These are phyloP conservation scores for Pycnonotus jocosus DNA, from an alignment of 2,113 vertebrate genomes.

Conservation along the genomic window DNA sequence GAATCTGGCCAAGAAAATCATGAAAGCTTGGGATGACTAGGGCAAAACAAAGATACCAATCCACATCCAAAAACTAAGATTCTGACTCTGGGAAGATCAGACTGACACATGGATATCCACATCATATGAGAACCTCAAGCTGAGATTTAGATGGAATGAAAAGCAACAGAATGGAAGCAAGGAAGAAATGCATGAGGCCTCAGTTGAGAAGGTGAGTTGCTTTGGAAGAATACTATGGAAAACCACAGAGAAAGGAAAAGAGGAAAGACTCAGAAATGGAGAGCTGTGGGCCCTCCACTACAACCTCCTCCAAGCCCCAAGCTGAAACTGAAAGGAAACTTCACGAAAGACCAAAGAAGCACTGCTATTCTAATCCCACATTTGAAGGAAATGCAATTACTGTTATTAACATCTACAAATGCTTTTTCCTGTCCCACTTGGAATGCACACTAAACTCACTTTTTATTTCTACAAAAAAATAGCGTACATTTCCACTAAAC, in stretches of 20 bases:
- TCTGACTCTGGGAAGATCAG: background rate
- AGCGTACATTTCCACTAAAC: background rate
- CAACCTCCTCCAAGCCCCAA: background rate
- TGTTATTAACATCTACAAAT: background rate
- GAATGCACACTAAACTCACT: background rate
- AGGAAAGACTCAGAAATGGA: background rate
- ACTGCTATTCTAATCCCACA: background rate
- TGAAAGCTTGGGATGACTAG: background rate
- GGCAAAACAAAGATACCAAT: background rate
- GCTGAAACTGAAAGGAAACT: background rate
- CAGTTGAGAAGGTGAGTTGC: background rate
- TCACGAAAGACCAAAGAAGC: background rate
- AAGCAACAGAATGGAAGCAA: background rate
- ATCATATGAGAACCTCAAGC: background rate
- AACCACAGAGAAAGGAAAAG: background rate
- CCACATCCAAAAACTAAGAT: background rate
- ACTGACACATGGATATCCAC: background rate
- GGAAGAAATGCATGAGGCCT: background rate
- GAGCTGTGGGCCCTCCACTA: fast-evolving
- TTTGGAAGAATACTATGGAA: background rate
- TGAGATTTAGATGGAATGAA: background rate
- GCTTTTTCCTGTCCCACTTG: background rate
- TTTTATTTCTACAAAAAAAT: background rate
- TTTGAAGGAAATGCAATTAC: background rate
- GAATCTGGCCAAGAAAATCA: background rate